A percentile compares a stretch with the other conserved stretches of the same genome.
Conservation (phyloP, 2,888 invertebrate species). For the Ceramica pisi region DNA sequence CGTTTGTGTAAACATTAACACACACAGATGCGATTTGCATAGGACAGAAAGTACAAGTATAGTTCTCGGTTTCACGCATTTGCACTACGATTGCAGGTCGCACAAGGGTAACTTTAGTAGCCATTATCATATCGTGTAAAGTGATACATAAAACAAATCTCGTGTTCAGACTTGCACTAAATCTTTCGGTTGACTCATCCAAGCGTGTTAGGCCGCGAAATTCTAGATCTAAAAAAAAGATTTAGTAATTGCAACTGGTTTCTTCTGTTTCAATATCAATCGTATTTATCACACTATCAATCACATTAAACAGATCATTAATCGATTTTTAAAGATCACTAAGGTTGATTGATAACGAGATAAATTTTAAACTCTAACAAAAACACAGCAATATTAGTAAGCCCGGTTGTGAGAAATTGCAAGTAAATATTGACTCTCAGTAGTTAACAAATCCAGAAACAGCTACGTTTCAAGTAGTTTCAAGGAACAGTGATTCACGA, state of each 20-base stretch:
- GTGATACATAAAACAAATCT: conserved; percentile 32
- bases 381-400: conserved; percentile 65
- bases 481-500: conserved; percentile 85
- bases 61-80: conserved; percentile 41
- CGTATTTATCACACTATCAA: conserved; percentile 35
- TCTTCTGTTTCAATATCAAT: conserved; percentile 42
- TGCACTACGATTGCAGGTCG: conserved; percentile 17
- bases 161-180: conserved; percentile 20
- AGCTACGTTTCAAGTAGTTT: conserved; percentile 77
- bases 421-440: conserved; percentile 79
- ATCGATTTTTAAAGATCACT: conserved; percentile 48
- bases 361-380: conserved; percentile 57
- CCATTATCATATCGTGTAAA: conserved; percentile 35
- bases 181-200: conserved; percentile 41
- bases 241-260: conserved; percentile 17
- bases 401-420: conserved; percentile 67
- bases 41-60: conserved; percentile 35
- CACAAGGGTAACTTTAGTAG: conserved; percentile 26
- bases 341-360: conserved; percentile 59
- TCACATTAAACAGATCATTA: conserved; percentile 46
- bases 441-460: conserved; percentile 78
- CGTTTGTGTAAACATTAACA: conserved; percentile 24
- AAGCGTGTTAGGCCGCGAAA: conserved; percentile 15
- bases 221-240: conserved; percentile 23
- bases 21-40: conserved; percentile 31